Evolutionary conservation across 2,113 vertebrate genomes (phyloP).

Genomic region (Pseudorhombus dupliciocellatus): DNA sequence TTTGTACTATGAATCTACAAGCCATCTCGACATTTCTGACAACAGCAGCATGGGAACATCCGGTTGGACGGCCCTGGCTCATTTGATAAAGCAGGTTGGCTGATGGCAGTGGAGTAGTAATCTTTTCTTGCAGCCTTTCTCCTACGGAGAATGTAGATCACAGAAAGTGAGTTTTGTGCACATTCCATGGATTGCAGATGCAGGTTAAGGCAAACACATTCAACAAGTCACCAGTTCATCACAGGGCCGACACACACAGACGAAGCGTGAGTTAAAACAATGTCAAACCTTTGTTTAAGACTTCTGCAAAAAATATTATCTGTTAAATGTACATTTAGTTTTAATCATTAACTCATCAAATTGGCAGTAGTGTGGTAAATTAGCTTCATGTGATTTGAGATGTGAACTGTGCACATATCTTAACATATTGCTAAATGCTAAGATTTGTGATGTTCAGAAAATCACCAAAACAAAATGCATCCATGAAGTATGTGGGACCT

Average conservation of each 20-base stretch:
- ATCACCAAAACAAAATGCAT: too few relatives aligned
- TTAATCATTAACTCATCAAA: neutral
- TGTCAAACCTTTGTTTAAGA: too few relatives aligned
- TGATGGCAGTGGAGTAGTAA: slow-evolving; percentile 58
- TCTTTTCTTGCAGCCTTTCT: slow-evolving; percentile 61
- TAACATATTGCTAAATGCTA: too few relatives aligned
- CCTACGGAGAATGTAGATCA: slow-evolving; percentile 57
- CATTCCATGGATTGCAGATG: slow-evolving; percentile 49
- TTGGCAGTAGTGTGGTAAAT: too few relatives aligned
- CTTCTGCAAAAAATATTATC: too few relatives aligned
- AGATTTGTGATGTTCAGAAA: too few relatives aligned
- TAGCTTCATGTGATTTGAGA: too few relatives aligned
- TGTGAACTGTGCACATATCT: too few relatives aligned
- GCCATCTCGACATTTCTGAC: slow-evolving; percentile 82
- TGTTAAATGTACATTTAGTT: too few relatives aligned
- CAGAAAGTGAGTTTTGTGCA: slow-evolving; percentile 62
- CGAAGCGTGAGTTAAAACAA: neutral
- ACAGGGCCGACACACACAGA: slow-evolving; percentile 5
- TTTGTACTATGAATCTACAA: slow-evolving; percentile 83
- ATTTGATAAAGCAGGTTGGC: slow-evolving; percentile 82
- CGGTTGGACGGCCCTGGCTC: slow-evolving; percentile 81
- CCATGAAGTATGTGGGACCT: too few relatives aligned
- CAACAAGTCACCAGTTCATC: too few relatives aligned
- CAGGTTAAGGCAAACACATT: slow-evolving; percentile 44
- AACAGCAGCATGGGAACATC: slow-evolving; percentile 75